Evolutionary conservation across 2,113 vertebrate genomes (phyloP).

Genomic region (Choloepus hoffmanni): DNA sequence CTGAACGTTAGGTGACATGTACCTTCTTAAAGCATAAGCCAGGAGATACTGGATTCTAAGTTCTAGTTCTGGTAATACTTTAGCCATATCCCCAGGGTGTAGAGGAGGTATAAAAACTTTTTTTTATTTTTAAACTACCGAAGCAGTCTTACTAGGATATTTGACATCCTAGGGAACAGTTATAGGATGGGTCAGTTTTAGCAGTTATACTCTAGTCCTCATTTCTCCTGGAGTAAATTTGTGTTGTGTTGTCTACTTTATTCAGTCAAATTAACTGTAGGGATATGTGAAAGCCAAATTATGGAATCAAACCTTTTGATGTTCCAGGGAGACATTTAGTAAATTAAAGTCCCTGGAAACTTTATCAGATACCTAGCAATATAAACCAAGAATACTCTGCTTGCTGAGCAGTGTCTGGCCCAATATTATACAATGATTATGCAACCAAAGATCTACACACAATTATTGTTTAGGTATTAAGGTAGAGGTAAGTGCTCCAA

Average conservation of each 20-base stretch:
- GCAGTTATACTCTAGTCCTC: neutral
- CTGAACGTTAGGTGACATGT: neutral
- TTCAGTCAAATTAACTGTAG: neutral
- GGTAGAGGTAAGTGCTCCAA: neutral
- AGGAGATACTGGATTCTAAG: neutral
- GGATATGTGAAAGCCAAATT: neutral
- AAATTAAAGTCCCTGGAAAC: neutral
- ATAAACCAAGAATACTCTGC: neutral
- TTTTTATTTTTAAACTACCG: neutral
- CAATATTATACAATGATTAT: neutral
- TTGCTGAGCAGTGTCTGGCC: neutral
- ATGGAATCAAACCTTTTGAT: constrained; percentile 50
- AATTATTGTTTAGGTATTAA: neutral
- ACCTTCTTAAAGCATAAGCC: neutral
- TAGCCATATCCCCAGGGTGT: neutral
- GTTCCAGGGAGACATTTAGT: constrained; percentile 8
- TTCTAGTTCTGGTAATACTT: neutral
- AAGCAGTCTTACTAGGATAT: constrained; percentile 11
- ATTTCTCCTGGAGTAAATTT: constrained; percentile 35
- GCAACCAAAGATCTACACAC: neutral
- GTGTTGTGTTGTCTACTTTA: neutral
- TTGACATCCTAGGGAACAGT: neutral
- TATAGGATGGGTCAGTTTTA: neutral
- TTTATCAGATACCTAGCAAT: neutral
- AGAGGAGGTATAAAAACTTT: constrained; percentile 20